phyloP scores from a whole-genome alignment of 2,888 invertebrate genomes.

The Disparrhopalites patrizii region DNA sequence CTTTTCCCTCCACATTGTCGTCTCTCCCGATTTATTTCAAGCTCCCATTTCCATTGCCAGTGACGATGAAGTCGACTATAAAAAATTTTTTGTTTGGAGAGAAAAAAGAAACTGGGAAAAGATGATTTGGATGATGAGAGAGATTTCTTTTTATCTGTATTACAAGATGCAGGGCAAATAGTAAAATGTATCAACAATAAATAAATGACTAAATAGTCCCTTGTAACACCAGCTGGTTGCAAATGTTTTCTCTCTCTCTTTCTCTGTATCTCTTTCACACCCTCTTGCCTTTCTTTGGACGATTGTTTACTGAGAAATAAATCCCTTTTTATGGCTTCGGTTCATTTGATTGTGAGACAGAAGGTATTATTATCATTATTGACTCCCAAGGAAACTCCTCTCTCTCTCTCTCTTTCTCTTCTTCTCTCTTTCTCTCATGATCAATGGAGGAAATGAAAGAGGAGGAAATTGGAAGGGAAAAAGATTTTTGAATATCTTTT shows the following conservation, averaged over 20 bases:
- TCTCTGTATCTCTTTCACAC: background rate
- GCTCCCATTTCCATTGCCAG: background rate
- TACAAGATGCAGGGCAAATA: background rate
- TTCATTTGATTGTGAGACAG: conserved; percentile 37
- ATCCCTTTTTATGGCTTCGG: conserved; percentile 34
- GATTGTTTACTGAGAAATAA: conserved; percentile 16
- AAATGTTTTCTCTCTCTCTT: conserved; percentile 32
- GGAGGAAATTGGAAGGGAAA: background rate
- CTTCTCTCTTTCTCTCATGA: background rate
- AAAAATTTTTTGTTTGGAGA: no score
- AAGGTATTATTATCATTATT: conserved; percentile 31
- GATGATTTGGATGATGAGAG: no score
- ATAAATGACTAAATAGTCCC: background rate
- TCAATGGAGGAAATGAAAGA: background rate
- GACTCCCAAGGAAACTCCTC: background rate
- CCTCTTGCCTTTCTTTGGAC: background rate
- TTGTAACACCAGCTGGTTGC: conserved; percentile 31
- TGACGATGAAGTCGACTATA: no score
- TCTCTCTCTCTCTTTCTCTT: background rate
- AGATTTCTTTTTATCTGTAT: no score
- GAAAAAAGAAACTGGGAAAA: no score
- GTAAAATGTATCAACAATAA: background rate
- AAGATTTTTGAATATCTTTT: background rate
- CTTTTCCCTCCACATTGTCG: no score
- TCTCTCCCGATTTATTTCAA: no score